Evolutionary conservation across 2,113 vertebrate genomes (phyloP), one percentile per base, ranked within the genome.

Genomic region (Phylloscopus trochilus): DNA sequence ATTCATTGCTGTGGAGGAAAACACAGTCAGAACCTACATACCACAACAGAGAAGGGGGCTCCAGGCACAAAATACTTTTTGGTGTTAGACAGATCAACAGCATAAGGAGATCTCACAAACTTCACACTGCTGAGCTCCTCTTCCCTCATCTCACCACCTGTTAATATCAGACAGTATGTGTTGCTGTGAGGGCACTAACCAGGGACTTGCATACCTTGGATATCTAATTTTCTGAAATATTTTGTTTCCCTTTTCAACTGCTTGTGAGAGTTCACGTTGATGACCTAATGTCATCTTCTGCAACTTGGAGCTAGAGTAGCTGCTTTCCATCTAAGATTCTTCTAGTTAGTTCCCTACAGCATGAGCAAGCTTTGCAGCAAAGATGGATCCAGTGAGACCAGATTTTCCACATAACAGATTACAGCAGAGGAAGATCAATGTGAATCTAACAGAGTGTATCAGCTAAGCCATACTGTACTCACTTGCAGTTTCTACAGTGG

Each of bases 401-500:
- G 7, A 17, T 52, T 93, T 31, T 30, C 15, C 23, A 30, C 24
- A 7, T 1, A 5, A 56, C 27, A 26, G 14, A 64, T 81, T 8
- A 24, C 13, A 39, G 13, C 37, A 78, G 31, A 74, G 33, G 17
- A 84, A 74, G 13, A 33, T 17, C 31, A 55, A 0, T 37, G 7
- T 83, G 55, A 86, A 51, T 68, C 62, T 69, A 67, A 39, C 8
- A 70, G 43, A 31, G 6, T 51, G 4, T 11, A 60, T 64, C 20
- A 85, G 37, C 8, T 23, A 62, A 90, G 13, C 22, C 39, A 21
- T 9, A 46, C 3, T 53, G 27, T 74, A 97, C 98, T 97, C 80
- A 98, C 98, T 98, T 88, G 98, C 97, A 77, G 96, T 98, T 95
- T 98, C 98, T 62, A 98, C 87, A 77, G 95, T 91, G 7, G 96